phyloP scores from a whole-genome alignment of 1,140 invertebrate species.

The Goniozus legneri region DNA sequence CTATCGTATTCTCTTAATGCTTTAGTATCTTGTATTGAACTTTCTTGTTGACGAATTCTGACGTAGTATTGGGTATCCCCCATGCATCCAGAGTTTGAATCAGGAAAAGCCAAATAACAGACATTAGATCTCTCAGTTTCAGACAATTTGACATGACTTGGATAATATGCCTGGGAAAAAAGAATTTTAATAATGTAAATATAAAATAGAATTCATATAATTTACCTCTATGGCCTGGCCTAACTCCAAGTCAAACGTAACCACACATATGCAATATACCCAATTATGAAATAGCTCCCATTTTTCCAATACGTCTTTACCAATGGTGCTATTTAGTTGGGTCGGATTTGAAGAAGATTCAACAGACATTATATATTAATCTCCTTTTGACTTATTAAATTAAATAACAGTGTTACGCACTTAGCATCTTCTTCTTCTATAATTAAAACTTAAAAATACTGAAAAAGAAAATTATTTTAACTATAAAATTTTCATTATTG shows the following conservation, averaged over 20 bases:
- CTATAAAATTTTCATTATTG: too few species aligned
- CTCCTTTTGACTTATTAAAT: too few species aligned
- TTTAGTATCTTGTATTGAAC: slow-evolving; percentile 34
- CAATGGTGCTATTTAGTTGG: slow-evolving; percentile 14
- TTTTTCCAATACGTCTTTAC: slow-evolving; percentile 20
- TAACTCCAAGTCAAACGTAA: slow-evolving; percentile 97
- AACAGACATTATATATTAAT: slow-evolving; percentile 35
- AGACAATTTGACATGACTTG: slow-evolving; percentile 73
- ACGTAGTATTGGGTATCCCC: slow-evolving; percentile 97
- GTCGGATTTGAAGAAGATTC: slow-evolving; percentile 32
- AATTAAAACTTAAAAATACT: too few species aligned
- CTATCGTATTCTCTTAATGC: slow-evolving; percentile 67
- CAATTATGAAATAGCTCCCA: slow-evolving; percentile 80
- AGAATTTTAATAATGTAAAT: neutral
- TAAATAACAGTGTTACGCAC: too few species aligned
- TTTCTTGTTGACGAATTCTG: slow-evolving; percentile 63
- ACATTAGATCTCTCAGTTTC: slow-evolving; percentile 96
- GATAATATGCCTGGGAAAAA: slow-evolving; percentile 74
- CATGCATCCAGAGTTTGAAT: slow-evolving; percentile 98
- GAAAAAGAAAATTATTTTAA: too few species aligned
- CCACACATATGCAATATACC: slow-evolving; percentile 95
- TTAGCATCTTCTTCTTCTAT: too few species aligned
- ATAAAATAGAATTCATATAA: slow-evolving; percentile 8
- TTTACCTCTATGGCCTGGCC: slow-evolving; percentile 92
- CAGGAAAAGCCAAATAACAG: slow-evolving; percentile 97